phyloP scores from a whole-genome alignment of 2,113 vertebrate species.

The Prochilodus magdalenae region DNA sequence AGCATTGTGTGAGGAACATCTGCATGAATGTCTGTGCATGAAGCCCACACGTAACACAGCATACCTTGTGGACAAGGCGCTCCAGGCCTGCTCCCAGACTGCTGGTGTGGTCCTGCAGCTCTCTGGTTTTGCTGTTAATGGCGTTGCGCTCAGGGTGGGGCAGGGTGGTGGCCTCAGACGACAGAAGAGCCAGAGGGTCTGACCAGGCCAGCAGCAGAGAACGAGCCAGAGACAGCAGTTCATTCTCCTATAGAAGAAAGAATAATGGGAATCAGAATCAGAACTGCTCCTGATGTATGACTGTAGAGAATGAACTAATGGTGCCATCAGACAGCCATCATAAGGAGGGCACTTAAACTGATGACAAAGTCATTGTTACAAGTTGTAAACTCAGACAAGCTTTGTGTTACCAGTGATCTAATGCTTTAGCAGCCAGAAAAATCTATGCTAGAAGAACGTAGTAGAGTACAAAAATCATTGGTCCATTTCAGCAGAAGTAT shows the following conservation, averaged over 20 bases:
- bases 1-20: too few species aligned
- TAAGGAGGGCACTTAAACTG: too few species aligned
- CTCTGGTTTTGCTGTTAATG: slow-evolving; percentile 73
- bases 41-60: not conserved
- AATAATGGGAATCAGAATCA: not conserved
- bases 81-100: slow-evolving; percentile 75
- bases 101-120: slow-evolving; percentile 74
- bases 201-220: slow-evolving; percentile 78
- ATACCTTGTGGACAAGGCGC: slow-evolving; percentile 70
- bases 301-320: too few species aligned
- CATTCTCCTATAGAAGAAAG: slow-evolving; percentile 64
- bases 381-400: not conserved
- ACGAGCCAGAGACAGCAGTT: slow-evolving; percentile 75
- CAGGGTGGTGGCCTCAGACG: slow-evolving; percentile 62
- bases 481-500: too few species aligned
- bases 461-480: too few species aligned
- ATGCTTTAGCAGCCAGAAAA: not conserved
- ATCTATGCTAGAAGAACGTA: too few species aligned
- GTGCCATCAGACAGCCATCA: too few species aligned
- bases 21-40: too few species aligned
- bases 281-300: too few species aligned
- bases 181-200: slow-evolving; percentile 70
- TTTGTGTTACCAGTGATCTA: not conserved
- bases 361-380: too few species aligned
- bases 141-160: slow-evolving; percentile 69